Percentiles rank a stretch among this genome's conserved stretches.
phyloP scores from a whole-genome alignment of 1,140 invertebrate species.

The Neoseiulus cucumeris region DNA sequence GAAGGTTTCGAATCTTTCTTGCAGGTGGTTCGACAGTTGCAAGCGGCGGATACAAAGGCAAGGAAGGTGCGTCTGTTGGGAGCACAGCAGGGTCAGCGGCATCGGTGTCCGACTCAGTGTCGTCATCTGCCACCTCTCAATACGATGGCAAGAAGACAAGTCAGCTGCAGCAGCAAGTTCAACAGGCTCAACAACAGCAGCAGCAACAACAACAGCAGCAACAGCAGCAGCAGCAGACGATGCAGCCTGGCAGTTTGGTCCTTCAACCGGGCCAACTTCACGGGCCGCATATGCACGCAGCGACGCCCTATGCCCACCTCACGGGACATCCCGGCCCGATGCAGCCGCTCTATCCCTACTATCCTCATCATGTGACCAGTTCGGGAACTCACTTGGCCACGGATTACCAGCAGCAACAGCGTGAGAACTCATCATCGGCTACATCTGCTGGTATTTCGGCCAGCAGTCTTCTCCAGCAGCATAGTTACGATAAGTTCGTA shows the following conservation, averaged over 20 bases:
- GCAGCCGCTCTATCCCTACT: background rate
- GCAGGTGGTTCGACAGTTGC: background rate
- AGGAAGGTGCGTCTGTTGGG: background rate
- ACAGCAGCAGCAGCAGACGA: background rate
- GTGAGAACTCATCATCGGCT: background rate
- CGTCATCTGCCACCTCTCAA: background rate
- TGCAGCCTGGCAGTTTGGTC: conserved; percentile 1
- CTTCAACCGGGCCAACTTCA: background rate
- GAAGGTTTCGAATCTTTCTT: no score
- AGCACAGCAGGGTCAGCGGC: background rate
- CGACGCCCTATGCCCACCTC: background rate
- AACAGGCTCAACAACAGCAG: background rate
- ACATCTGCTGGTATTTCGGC: background rate
- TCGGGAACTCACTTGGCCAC: background rate
- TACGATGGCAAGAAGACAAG: conserved; percentile 3
- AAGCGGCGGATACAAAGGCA: conserved; percentile 1
- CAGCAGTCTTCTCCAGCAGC: background rate
- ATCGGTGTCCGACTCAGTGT: background rate
- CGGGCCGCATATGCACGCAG: background rate
- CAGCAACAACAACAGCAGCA: background rate
- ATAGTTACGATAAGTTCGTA: conserved; percentile 5
- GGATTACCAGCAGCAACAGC: background rate
- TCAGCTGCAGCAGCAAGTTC: background rate
- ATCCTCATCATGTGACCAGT: background rate
- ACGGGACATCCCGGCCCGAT: background rate